A percentile compares a stretch with the other conserved stretches of the same genome.
Conservation (phyloP, 2,888 invertebrate genomes). For the Pyralis farinalis region DNA sequence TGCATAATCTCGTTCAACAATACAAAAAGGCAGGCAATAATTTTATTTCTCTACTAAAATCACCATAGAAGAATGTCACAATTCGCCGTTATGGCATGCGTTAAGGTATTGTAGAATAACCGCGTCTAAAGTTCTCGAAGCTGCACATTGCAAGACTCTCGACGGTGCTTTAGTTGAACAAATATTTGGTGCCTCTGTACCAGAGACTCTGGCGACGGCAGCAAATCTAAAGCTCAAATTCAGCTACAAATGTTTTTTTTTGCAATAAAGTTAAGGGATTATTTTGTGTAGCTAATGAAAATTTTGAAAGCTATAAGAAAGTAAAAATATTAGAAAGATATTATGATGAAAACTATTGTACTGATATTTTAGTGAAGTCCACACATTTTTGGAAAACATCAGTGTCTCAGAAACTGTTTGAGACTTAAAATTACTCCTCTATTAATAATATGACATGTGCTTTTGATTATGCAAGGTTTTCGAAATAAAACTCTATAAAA, state of each 20-base stretch:
- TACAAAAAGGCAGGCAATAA: no score
- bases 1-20: no score
- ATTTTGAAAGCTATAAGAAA: neutral
- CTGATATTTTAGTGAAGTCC: neutral
- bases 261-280: neutral
- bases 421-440: no score
- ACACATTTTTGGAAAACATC: no score
- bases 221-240: neutral
- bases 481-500: no score
- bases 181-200: neutral
- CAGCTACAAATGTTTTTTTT: neutral
- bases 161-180: neutral
- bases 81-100: conserved; percentile 1
- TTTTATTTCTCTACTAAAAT: no score
- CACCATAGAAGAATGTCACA: no score
- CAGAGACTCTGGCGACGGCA: neutral
- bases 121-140: neutral
- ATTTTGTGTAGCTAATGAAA: neutral
- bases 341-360: neutral
- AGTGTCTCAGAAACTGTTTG: no score
- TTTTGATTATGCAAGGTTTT: no score
- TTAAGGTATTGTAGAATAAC: neutral
- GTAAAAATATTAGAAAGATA: neutral
- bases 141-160: neutral
- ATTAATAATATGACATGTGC: no score